phyloP scores from a whole-genome alignment of 2,797 vertebrate genomes.

The Mormyrus proboscirostris region DNA sequence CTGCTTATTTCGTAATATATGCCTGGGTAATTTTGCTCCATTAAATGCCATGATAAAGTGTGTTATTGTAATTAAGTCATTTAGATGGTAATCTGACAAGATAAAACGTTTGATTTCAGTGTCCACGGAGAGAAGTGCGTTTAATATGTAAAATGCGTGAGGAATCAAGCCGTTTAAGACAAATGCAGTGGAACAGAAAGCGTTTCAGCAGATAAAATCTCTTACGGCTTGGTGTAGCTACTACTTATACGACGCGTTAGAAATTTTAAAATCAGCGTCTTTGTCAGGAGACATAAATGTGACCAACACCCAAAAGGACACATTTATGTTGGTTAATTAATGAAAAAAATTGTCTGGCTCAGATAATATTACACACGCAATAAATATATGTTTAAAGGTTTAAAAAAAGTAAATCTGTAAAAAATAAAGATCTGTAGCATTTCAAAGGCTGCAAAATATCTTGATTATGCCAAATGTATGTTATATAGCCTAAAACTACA shows the following conservation, averaged over 20 bases:
- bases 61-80: conserved; percentile 81
- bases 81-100: conserved; percentile 87
- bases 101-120: conserved; percentile 91
- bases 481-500: not conserved
- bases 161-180: not conserved
- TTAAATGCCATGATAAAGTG: conserved; percentile 75
- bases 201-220: not conserved
- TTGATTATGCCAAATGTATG: not conserved
- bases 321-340: not conserved
- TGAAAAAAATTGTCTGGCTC: not conserved
- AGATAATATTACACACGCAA: not conserved
- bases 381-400: not conserved
- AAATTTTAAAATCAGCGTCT: not conserved
- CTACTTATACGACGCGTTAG: not conserved
- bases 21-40: conserved; percentile 66
- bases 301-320: not conserved
- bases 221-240: not conserved
- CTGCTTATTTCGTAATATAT: conserved; percentile 61
- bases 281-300: not conserved
- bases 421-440: not conserved
- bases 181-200: not conserved
- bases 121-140: conserved; percentile 66
- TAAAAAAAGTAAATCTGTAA: not conserved
- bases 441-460: not conserved
- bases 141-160: not conserved